These are phyloP conservation scores for Aphidius colemani DNA, from an alignment of 2,888 invertebrate species.

Conservation along the genomic window DNA sequence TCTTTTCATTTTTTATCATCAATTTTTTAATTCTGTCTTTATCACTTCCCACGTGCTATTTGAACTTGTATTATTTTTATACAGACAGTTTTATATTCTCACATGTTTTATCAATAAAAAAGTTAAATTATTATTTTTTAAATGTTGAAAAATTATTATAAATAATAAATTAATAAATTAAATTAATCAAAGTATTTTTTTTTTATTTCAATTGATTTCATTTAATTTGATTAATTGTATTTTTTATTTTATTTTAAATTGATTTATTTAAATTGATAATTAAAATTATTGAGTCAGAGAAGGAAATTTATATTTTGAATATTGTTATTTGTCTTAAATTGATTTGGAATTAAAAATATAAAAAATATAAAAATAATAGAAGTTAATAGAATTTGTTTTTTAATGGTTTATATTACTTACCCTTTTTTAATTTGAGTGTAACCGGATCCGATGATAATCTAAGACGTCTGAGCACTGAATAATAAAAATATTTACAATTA, in stretches of 20 bases:
- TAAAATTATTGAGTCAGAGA: background rate
- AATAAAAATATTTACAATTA: slow-evolving; percentile 43
- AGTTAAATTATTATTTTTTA: background rate
- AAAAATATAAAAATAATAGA: background rate
- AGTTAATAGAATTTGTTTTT: background rate
- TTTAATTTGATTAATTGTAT: background rate
- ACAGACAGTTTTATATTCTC: no score
- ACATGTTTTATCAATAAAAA: no score
- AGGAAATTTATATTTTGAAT: no score
- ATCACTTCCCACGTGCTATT: no score
- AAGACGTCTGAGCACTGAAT: slow-evolving; percentile 91
- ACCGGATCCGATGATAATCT: slow-evolving; percentile 89
- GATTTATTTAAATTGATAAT: no score
- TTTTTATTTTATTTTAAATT: no score
- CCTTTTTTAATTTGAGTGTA: slow-evolving; percentile 87
- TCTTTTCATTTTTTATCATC: background rate
- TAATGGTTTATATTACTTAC: slow-evolving; percentile 64
- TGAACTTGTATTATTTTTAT: no score
- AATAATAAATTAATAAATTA: no score
- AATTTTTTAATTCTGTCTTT: background rate
- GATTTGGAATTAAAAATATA: no score
- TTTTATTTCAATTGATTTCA: background rate
- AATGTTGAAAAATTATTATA: no score
- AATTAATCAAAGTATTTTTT: no score
- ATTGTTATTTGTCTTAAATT: no score